A percentile compares a stretch with the other conserved stretches of the same genome.
Evolutionary conservation across 2,888 invertebrate genomes (phyloP).

Genomic region (Pycnomerus fuliginosus): DNA sequence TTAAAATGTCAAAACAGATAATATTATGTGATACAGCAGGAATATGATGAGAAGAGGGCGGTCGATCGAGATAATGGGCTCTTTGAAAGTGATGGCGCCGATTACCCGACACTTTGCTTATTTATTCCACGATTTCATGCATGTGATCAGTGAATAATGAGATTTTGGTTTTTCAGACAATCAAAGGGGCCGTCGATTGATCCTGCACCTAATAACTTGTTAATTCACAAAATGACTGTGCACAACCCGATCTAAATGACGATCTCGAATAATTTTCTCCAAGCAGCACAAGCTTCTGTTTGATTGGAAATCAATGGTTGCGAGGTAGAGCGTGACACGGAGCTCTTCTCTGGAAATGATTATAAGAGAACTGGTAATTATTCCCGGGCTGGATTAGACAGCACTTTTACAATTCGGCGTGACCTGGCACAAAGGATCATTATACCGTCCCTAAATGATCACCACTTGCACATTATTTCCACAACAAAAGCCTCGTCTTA

Average conservation of each 20-base stretch:
- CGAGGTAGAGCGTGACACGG: slow-evolving; percentile 29
- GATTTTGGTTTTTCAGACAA: slow-evolving; percentile 15
- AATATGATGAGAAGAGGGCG: too few relatives aligned
- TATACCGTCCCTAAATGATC: slow-evolving; percentile 33
- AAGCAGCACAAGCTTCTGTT: slow-evolving; percentile 25
- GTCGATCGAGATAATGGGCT: too few relatives aligned
- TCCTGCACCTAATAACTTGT: slow-evolving; percentile 26
- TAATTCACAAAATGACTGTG: slow-evolving; percentile 27
- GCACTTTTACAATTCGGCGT: slow-evolving; percentile 36
- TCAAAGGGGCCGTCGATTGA: slow-evolving; percentile 19
- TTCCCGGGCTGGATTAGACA: slow-evolving; percentile 36
- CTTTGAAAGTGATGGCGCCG: not conserved
- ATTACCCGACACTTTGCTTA: not conserved
- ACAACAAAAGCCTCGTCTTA: slow-evolving; percentile 26
- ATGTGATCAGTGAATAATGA: slow-evolving; percentile 23
- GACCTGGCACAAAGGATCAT: slow-evolving; percentile 34
- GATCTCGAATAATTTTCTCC: slow-evolving; percentile 27
- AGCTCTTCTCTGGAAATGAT: slow-evolving; percentile 26
- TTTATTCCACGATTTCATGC: slow-evolving; percentile 22
- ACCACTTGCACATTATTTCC: slow-evolving; percentile 28
- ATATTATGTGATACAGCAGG: too few relatives aligned
- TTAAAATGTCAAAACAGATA: too few relatives aligned
- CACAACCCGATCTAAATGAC: slow-evolving; percentile 26
- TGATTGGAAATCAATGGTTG: slow-evolving; percentile 30
- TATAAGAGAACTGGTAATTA: slow-evolving; percentile 32